Evolutionary conservation across 1,140 invertebrate species (phyloP).

Genomic region (Oscheius sp.): DNA sequence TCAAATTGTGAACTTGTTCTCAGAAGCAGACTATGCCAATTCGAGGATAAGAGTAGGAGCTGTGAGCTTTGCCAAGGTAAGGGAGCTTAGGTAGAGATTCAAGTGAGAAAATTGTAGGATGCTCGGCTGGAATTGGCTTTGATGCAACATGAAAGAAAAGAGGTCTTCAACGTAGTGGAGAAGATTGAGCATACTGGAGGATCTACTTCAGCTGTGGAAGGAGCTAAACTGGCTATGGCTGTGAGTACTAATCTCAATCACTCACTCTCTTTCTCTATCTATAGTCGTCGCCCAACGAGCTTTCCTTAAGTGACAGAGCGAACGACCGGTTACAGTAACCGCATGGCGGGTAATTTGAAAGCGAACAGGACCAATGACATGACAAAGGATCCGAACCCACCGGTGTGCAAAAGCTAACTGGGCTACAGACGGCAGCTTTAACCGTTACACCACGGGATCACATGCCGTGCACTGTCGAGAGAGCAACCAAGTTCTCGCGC

Average conservation of each 20-base stretch:
- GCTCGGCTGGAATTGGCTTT: not conserved
- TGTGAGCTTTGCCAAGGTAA: conserved; percentile 22
- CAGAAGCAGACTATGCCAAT: not conserved
- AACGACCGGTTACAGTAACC: too few relatives aligned
- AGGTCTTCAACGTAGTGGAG: conserved; percentile 12
- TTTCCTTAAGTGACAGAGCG: too few relatives aligned
- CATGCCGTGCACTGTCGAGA: too few relatives aligned
- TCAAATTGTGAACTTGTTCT: conserved; percentile 6
- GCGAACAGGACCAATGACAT: too few relatives aligned
- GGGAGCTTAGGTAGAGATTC: not conserved
- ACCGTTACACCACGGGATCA: too few relatives aligned
- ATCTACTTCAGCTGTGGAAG: conserved; percentile 31
- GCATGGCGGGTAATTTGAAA: too few relatives aligned
- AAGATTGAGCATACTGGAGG: conserved; percentile 36
- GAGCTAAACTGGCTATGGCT: conserved; percentile 29
- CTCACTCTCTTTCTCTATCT: not conserved
- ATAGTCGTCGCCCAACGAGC: too few relatives aligned
- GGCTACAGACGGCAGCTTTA: too few relatives aligned
- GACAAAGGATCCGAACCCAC: too few relatives aligned
- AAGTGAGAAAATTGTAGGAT: not conserved
- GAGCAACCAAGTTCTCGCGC: too few relatives aligned
- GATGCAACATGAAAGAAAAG: not conserved
- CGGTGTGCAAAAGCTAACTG: too few relatives aligned
- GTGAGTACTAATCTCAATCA: not conserved
- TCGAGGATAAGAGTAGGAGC: conserved; percentile 23